Percentiles rank a stretch among this genome's conserved stretches.
Conservation (phyloP, 1,140 invertebrate genomes). For the Stegodyphus mimosarum region DNA sequence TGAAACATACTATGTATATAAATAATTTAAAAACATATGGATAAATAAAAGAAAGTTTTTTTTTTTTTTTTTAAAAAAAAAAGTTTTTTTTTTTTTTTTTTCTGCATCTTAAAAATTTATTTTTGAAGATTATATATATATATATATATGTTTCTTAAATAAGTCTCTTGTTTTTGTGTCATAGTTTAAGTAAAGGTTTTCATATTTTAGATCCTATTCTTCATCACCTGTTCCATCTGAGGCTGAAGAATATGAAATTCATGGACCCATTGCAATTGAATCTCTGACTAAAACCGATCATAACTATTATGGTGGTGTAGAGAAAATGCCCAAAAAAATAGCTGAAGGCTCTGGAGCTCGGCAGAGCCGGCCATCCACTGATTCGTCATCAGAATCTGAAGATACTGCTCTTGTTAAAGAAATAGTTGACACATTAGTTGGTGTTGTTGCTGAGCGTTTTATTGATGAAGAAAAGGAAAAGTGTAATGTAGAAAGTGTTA, state of each 20-base stretch:
- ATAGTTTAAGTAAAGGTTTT: slow-evolving; percentile 17
- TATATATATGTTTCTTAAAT: too few species aligned
- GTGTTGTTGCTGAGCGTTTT: slow-evolving; percentile 58
- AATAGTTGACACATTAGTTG: slow-evolving; percentile 63
- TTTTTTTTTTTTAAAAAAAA: too few species aligned
- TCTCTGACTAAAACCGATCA: slow-evolving; percentile 65
- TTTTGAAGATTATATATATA: too few species aligned
- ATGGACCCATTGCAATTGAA: background rate
- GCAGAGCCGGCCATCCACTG: slow-evolving; percentile 29
- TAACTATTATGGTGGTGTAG: slow-evolving; percentile 66
- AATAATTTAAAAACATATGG: too few species aligned
- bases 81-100: too few species aligned
- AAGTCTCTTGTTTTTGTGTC: too few species aligned
- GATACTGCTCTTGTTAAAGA: slow-evolving; percentile 62
- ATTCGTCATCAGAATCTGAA: slow-evolving; percentile 62
- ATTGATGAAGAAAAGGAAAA: slow-evolving; percentile 64
- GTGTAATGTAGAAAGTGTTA: background rate
- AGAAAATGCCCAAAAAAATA: slow-evolving; percentile 21
- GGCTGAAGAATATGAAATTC: slow-evolving; percentile 6
- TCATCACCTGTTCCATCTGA: slow-evolving; percentile 45
- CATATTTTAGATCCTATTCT: slow-evolving; percentile 31
- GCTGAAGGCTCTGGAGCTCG: slow-evolving; percentile 17
- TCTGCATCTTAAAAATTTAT: too few species aligned
- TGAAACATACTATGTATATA: too few species aligned
- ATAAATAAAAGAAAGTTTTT: too few species aligned